These are phyloP conservation scores for Helobdella robusta DNA, from an alignment of 2,888 invertebrate species.

Conservation along the genomic window DNA sequence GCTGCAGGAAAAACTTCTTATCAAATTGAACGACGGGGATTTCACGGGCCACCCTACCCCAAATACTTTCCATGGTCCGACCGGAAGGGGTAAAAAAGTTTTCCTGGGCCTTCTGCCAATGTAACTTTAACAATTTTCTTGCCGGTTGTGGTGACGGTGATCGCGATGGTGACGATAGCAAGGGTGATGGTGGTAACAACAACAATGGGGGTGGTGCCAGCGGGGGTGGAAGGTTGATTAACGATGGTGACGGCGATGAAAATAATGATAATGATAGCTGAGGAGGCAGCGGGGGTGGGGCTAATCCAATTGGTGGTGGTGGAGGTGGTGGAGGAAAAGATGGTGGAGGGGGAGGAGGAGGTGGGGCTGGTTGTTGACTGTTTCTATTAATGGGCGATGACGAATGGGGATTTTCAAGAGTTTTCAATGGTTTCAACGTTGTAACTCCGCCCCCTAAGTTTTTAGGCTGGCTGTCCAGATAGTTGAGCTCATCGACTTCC, in stretches of 20 bases:
- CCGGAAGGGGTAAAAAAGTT: slow-evolving; percentile 33
- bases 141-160: too few species aligned
- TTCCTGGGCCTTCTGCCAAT: slow-evolving; percentile 74
- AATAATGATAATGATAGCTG: slow-evolving; percentile 8
- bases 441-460: not conserved
- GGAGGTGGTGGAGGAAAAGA: not conserved
- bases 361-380: not conserved
- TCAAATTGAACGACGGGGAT: slow-evolving; percentile 12
- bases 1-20: slow-evolving; percentile 9
- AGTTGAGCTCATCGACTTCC: slow-evolving; percentile 69
- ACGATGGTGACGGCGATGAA: slow-evolving; percentile 4
- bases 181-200: not conserved
- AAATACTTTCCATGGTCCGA: slow-evolving; percentile 42
- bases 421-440: slow-evolving; percentile 2
- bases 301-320: not conserved
- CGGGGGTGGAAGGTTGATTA: too few species aligned
- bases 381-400: not conserved
- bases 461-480: slow-evolving; percentile 27
- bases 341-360: slow-evolving; percentile 5
- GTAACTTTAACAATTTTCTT: too few species aligned
- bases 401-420: not conserved
- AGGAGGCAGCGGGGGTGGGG: not conserved
- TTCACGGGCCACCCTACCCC: slow-evolving; percentile 40
- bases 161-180: not conserved
- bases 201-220: slow-evolving; percentile 1